A percentile compares a stretch with the other conserved stretches of the same genome.
Evolutionary conservation across 2,888 invertebrate species (phyloP).

Genomic region (Polydesmus complanatus): DNA sequence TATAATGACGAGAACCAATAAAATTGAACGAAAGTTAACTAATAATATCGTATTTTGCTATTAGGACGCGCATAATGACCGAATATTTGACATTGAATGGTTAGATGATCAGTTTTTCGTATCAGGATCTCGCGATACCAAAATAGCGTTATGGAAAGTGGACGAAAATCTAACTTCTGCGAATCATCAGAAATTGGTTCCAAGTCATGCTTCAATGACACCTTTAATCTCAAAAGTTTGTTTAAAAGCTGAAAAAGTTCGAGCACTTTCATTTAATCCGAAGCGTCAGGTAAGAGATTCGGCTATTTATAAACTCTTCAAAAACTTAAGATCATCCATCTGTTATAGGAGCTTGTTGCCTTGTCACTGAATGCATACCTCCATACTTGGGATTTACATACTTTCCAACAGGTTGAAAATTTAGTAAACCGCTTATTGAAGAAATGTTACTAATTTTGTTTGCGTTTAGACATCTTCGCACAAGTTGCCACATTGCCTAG

Average conservation of each 20-base stretch:
- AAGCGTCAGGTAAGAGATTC: slow-evolving; percentile 43
- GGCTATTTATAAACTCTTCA: neutral
- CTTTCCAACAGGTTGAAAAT: slow-evolving; percentile 54
- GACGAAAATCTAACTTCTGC: slow-evolving; percentile 6
- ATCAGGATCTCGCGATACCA: slow-evolving; percentile 78
- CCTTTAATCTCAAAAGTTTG: slow-evolving; percentile 64
- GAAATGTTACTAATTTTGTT: slow-evolving; percentile 7
- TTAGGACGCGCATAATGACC: slow-evolving; percentile 68
- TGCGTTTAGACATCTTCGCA: slow-evolving; percentile 53
- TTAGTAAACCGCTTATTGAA: neutral
- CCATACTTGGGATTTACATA: slow-evolving; percentile 83
- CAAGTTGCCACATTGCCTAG: slow-evolving; percentile 75
- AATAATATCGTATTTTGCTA: slow-evolving; percentile 18
- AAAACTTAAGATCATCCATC: neutral
- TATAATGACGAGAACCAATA: neutral
- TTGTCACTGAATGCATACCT: slow-evolving; percentile 84
- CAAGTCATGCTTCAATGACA: slow-evolving; percentile 31
- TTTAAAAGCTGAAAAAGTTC: slow-evolving; percentile 57
- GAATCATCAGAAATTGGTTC: neutral
- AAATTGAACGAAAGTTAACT: neutral
- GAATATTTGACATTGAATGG: slow-evolving; percentile 89
- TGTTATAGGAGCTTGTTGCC: slow-evolving; percentile 62
- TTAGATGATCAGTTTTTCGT: slow-evolving; percentile 89
- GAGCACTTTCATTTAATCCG: slow-evolving; percentile 76
- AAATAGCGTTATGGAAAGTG: slow-evolving; percentile 78